Evolutionary conservation across 1,140 invertebrate genomes (phyloP).

Genomic region (Diachasma alloeum): DNA sequence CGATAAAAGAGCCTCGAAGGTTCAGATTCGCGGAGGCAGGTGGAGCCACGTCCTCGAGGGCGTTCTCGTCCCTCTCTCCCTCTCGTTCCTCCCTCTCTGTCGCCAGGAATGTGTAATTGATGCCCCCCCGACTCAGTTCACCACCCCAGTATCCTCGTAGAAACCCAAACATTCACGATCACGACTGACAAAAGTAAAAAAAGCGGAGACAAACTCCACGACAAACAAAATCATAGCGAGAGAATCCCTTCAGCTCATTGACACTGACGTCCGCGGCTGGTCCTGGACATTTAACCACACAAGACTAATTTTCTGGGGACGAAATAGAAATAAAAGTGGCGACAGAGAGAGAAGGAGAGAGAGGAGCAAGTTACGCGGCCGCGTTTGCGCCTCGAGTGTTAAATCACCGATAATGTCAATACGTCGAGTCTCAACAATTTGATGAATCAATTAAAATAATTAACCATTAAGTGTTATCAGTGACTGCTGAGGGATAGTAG

Average conservation of each 20-base stretch:
- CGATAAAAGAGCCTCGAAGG: too few species aligned
- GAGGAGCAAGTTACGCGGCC: background rate
- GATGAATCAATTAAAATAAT: slow-evolving; percentile 30
- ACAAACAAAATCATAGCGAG: background rate
- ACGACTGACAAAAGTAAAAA: background rate
- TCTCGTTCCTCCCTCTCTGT: too few species aligned
- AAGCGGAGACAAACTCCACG: background rate
- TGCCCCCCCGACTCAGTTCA: background rate
- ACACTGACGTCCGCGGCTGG: background rate
- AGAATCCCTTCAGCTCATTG: background rate
- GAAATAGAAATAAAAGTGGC: background rate
- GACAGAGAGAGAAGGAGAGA: background rate
- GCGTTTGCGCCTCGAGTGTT: slow-evolving; percentile 46
- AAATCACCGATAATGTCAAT: slow-evolving; percentile 51
- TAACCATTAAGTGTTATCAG: too few species aligned
- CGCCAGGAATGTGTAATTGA: too few species aligned
- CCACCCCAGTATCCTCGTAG: background rate
- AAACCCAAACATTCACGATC: background rate
- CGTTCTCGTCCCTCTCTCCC: too few species aligned
- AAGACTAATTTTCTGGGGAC: background rate
- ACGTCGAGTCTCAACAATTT: slow-evolving; percentile 36
- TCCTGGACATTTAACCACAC: background rate
- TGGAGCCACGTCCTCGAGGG: too few species aligned
- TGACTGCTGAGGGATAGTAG: too few species aligned
- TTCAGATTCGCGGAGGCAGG: too few species aligned